Conservation (phyloP, 2,797 vertebrate species). For the Crax fasciolata region DNA sequence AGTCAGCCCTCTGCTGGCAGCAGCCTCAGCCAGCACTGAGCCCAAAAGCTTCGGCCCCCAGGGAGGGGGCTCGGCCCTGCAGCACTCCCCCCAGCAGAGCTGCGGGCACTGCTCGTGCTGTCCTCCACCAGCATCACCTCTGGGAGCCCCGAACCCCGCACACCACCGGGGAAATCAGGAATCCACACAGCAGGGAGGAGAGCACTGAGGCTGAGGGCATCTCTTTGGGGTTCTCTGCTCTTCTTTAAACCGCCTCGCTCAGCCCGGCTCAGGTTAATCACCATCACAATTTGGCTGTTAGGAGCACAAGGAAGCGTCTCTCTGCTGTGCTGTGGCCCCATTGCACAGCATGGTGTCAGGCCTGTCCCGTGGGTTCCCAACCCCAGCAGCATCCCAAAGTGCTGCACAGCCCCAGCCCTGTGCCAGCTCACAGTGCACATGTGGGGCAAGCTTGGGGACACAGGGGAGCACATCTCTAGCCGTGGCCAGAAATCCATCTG, state of each 20-base stretch:
- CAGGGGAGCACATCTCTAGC: background rate
- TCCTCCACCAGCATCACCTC: rapidly evolving
- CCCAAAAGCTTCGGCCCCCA: background rate
- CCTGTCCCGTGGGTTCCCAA: rapidly evolving
- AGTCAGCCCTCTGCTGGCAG: conserved; percentile 83
- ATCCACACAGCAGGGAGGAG: background rate
- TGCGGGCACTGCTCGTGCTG: background rate
- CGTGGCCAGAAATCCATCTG: background rate
- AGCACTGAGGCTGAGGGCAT: background rate
- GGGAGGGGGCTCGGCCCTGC: background rate
- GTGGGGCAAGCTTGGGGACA: background rate
- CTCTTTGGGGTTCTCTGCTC: background rate
- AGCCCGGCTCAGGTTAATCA: background rate
- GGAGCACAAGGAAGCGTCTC: background rate
- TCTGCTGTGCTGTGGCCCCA: background rate
- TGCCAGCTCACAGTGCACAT: background rate
- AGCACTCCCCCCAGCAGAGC: background rate
- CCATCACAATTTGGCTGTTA: background rate
- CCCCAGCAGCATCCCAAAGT: background rate
- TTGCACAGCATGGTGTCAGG: rapidly evolving
- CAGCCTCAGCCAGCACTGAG: background rate
- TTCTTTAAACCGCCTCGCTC: background rate
- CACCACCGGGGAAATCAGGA: background rate
- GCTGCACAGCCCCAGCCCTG: background rate
- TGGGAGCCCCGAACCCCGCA: background rate